Evolutionary conservation across 2,797 vertebrate species (phyloP).

Genomic region (Sphenodon punctatus): DNA sequence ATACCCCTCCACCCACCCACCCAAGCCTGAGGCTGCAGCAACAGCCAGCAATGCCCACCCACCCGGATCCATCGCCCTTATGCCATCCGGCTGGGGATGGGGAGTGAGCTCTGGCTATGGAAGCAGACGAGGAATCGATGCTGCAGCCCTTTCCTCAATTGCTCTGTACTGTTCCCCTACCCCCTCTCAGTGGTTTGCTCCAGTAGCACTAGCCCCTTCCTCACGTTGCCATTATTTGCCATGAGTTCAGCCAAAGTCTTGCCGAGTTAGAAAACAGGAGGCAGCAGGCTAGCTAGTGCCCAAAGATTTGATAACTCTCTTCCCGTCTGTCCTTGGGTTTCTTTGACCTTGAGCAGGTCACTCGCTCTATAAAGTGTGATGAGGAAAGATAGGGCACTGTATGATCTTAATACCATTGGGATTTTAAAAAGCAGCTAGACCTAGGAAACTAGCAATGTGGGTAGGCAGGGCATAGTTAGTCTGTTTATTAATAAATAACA

Average conservation of each 20-base stretch:
- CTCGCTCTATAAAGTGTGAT: not conserved
- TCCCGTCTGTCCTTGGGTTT: not conserved
- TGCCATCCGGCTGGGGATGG: not conserved
- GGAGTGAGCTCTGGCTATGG: too few species aligned
- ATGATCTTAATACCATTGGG: too few species aligned
- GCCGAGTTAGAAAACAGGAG: fast-evolving
- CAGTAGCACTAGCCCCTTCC: not conserved
- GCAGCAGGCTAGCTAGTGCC: not conserved
- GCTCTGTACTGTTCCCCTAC: not conserved
- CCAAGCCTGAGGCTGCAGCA: not conserved
- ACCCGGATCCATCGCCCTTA: not conserved
- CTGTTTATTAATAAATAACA: too few species aligned
- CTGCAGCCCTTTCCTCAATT: not conserved
- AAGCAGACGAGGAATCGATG: too few species aligned
- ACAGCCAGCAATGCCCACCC: not conserved
- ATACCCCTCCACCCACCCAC: not conserved
- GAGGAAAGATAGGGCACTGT: too few species aligned
- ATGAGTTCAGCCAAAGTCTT: not conserved
- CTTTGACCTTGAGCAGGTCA: conserved; percentile 38
- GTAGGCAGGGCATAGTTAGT: not conserved
- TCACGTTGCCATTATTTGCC: not conserved
- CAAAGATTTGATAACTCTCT: not conserved
- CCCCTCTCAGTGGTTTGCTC: not conserved
- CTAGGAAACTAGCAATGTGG: not conserved
- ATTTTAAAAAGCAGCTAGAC: not conserved